Conservation (phyloP, 2,888 invertebrate genomes). For the Ceramica pisi region DNA sequence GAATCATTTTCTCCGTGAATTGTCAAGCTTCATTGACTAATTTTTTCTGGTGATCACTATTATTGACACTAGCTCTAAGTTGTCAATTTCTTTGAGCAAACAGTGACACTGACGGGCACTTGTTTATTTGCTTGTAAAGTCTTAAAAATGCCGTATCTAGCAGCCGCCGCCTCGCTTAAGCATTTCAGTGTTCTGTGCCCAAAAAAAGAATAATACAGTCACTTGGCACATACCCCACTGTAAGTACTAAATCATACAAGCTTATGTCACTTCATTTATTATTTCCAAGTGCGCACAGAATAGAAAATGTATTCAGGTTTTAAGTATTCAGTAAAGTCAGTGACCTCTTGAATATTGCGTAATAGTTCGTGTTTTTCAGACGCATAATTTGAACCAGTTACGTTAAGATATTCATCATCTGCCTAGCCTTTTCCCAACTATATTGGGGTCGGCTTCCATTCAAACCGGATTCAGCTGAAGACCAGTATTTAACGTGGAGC, state of each 20-base stretch:
- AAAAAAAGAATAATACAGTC: neutral
- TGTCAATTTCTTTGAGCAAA: too few species aligned
- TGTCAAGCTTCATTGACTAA: too few species aligned
- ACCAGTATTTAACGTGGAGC: too few species aligned
- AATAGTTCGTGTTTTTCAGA: conserved; percentile 1
- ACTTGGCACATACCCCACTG: conserved; percentile 14
- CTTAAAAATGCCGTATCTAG: neutral
- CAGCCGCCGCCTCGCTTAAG: neutral
- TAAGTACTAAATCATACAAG: conserved; percentile 14
- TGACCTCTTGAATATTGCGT: conserved; percentile 17
- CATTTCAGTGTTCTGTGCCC: neutral
- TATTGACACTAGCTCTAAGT: too few species aligned
- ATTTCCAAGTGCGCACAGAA: conserved; percentile 2
- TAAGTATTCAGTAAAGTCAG: conserved; percentile 13
- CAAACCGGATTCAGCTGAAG: too few species aligned
- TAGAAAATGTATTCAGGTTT: neutral
- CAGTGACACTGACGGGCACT: too few species aligned
- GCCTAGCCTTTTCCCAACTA: too few species aligned
- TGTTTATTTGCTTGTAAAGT: neutral
- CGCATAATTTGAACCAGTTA: conserved; percentile 7
- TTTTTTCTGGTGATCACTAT: too few species aligned
- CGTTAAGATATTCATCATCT: too few species aligned
- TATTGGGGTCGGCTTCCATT: too few species aligned
- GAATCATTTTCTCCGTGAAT: neutral
- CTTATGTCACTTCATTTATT: conserved; percentile 15